Evolutionary conservation across 2,113 vertebrate species (phyloP), one percentile per base, ranked within the genome.

Genomic region (Perca schrenkii): DNA sequence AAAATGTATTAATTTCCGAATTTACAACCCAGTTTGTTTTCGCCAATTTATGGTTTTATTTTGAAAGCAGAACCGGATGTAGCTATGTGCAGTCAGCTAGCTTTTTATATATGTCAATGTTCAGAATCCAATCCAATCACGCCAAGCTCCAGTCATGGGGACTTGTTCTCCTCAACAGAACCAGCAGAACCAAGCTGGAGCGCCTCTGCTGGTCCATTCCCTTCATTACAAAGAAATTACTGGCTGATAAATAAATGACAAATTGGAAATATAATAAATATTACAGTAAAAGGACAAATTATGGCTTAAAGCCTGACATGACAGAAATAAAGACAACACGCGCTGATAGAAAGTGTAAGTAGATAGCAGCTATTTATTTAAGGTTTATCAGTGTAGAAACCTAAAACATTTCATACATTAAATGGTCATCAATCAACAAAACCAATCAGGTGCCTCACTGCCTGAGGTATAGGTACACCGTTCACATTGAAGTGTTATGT

Each of bases 341-440:
- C 22, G 0, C 17, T n/a, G 31, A 14, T 36, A 28, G 2, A 15
- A 34, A 62, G 8, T 47, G 6, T 1, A 67, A 81, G 34, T 53
- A n/a, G 5, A 71, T 68, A 81, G 63, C 61, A 80, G 46, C 64
- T 50, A 16, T 88, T 88, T 85, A 88, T 82, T 82, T 76, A 66
- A 61, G 47, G 15, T 83, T 74, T 11, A 60, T 86, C 34, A 50
- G 54, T 54, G 76, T 83, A 90, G 60, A 92, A 80, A 56, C 50
- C 52, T 91, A 78, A 89, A 68, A 56, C 49, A 88, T 60, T 82
- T 57, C 43, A 80, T 40, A 76, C 21, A 76, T 60, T 47, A 53
- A 60, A 82, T n/a, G 52, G 66, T 74, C 78, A 57, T 43, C 58
- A 21, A 34, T 53, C 67, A 70, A 63, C 40, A 19, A 78, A 57